Base-by-base conservation (phyloP, 2,888 invertebrate genomes). In the Cremastinae sp. region DNA sequence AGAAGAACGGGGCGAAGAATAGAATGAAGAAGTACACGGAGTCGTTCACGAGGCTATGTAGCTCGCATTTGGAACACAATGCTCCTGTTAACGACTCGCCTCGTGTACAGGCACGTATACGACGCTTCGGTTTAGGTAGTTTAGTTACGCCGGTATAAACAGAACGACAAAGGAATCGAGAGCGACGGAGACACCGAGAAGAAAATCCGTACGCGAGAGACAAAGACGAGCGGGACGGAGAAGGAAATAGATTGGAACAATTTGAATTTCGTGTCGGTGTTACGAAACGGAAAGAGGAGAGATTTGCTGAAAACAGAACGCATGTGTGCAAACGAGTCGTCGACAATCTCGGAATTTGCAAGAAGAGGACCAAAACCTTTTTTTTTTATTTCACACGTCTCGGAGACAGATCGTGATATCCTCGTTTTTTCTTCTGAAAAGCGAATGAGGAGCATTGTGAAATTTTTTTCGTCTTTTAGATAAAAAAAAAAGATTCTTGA, bases 31-130 rank as follows among this genome's bases (percentile, higher is more conserved):
- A 20, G 10, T 66, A 56, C 37, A 55, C 61, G 61, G 61, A 28
- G 20, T 62, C 61, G 66, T 55, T 47, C 35, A 35, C 14, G n/a
- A n/a, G n/a, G n/a, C n/a, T n/a, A n/a, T n/a, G n/a, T 41, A 16
- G 20, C 55, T 65, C 65, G 53, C 56, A 66, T n/a, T 66, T 72
- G 62, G 68, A 64, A 58, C 47, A 75, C 73, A 75, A 75, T 72
- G 62, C 62, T 70, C 59, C 16, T 58, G 72, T 64, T 68, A 75
- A 72, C 68, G 56, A 68, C 37, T 62, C 41, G 51, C 39, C 53
- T 75, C 56, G 68, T 56, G 49, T n/a, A n/a, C n/a, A 62, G 58
- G 75, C 75, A 75, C 75, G 75, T n/a, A n/a, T 75, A 75, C 72
- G 68, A 68, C 72, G 62, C 58, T 68, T 75, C 53, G 62, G 75